Evolutionary conservation across 2,888 invertebrate genomes (phyloP).

Genomic region (Caenorhabditis sp.): DNA sequence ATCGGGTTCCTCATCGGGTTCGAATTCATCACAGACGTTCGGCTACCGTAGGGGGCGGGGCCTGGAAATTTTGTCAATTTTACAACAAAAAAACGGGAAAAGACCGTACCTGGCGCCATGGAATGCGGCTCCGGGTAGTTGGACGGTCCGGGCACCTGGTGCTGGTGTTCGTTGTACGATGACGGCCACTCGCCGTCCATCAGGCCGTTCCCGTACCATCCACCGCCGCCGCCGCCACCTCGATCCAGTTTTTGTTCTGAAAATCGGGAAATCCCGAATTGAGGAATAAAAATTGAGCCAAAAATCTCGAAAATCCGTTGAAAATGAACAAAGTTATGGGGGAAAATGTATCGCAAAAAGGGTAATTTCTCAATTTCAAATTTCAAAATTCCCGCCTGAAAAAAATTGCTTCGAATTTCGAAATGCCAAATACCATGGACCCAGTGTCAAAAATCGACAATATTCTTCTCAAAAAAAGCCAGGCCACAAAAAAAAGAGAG

Average conservation of each 20-base stretch:
- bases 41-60: constrained; percentile 47
- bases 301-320: neutral
- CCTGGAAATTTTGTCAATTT: constrained; percentile 29
- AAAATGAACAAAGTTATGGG: neutral
- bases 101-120: constrained; percentile 40
- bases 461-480: neutral
- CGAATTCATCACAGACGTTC: constrained; percentile 50
- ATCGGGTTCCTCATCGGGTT: constrained; percentile 51
- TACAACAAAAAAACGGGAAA: neutral
- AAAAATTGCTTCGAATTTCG: too few species aligned
- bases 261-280: neutral
- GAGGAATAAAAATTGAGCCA: neutral
- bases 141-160: constrained; percentile 64
- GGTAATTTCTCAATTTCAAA: too few species aligned
- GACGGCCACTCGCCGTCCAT: constrained; percentile 33
- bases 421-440: too few species aligned
- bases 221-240: constrained; percentile 35
- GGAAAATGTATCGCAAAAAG: neutral
- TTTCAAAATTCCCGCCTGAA: too few species aligned
- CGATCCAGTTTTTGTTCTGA: constrained; percentile 59
- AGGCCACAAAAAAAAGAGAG: constrained; percentile 13
- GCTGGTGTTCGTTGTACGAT: constrained; percentile 31
- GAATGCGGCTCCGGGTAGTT: constrained; percentile 50
- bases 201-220: constrained; percentile 60
- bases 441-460: neutral